Percentiles rank a stretch among this genome's conserved stretches.
phyloP scores from a whole-genome alignment of 2,888 invertebrate species.

The Parascotia fuliginaria region DNA sequence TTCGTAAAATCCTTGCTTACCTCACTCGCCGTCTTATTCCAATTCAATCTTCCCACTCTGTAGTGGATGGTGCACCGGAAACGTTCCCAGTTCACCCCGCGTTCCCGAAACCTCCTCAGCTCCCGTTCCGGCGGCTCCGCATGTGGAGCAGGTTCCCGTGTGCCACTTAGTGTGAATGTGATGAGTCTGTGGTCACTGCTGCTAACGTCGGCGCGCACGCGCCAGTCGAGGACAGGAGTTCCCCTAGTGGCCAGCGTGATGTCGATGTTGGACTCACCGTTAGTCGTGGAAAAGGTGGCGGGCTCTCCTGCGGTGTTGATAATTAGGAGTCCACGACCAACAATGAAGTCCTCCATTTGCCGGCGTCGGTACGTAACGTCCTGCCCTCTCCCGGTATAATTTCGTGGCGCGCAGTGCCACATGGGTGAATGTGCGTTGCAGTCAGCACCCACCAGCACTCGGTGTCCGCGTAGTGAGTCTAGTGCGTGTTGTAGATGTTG shows the following conservation, averaged over 20 bases:
- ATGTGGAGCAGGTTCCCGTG: neutral
- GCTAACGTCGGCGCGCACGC: constrained; percentile 16
- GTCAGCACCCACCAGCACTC: constrained; percentile 29
- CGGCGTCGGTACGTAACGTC: neutral
- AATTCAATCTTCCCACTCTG: neutral
- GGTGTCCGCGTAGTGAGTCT: neutral
- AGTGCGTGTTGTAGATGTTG: constrained; percentile 25
- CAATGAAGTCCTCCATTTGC: constrained; percentile 3
- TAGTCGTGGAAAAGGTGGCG: constrained; percentile 19
- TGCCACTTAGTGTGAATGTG: constrained; percentile 3
- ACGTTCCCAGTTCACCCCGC: constrained; percentile 13
- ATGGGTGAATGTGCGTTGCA: constrained; percentile 43
- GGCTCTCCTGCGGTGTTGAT: neutral
- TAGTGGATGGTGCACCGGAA: constrained; percentile 1
- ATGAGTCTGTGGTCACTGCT: constrained; percentile 36
- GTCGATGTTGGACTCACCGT: constrained; percentile 41
- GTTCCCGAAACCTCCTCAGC: constrained; percentile 10
- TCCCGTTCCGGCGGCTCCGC: neutral
- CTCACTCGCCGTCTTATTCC: neutral
- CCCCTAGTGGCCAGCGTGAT: constrained; percentile 26
- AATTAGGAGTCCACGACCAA: neutral
- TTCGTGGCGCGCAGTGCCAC: constrained; percentile 24
- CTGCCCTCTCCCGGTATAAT: constrained; percentile 22
- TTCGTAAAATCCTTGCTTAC: constrained; percentile 13
- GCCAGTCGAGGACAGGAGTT: constrained; percentile 13